Conservation (phyloP, 2,113 vertebrate genomes). For the Speoplatyrhinus poulsoni region DNA sequence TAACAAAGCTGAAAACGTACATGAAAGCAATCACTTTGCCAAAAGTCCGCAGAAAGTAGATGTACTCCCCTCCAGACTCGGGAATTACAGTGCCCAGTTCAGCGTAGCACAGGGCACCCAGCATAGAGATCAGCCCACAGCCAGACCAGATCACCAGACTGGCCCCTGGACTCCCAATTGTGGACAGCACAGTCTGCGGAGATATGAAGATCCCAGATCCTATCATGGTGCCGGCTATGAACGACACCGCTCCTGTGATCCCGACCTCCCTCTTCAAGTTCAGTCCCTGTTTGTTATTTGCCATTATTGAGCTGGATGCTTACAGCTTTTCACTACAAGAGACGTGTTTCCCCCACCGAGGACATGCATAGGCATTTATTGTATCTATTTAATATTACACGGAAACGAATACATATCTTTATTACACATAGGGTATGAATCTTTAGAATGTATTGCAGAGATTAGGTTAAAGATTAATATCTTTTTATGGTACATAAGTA, state of each 20-base stretch:
- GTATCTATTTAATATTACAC: too few species aligned
- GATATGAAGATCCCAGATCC: constrained; percentile 79
- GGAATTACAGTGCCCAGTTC: constrained; percentile 85
- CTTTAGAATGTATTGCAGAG: too few species aligned
- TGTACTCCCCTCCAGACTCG: constrained; percentile 84
- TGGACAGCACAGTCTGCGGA: constrained; percentile 78
- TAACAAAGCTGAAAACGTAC: constrained; percentile 74
- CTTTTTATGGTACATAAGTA: too few species aligned
- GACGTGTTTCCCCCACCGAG: not conserved
- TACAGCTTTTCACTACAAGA: not conserved
- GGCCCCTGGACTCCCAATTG: constrained; percentile 81
- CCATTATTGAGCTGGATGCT: constrained; percentile 21
- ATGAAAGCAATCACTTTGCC: constrained; percentile 81
- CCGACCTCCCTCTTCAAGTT: constrained; percentile 67
- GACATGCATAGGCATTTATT: too few species aligned
- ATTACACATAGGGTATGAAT: too few species aligned
- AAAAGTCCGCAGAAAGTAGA: constrained; percentile 81
- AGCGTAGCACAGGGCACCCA: constrained; percentile 83
- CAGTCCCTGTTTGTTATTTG: constrained; percentile 27
- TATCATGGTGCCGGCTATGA: constrained; percentile 85
- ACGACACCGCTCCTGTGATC: constrained; percentile 77
- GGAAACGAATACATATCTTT: too few species aligned
- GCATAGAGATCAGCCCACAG: constrained; percentile 77
- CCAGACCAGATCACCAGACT: constrained; percentile 82
- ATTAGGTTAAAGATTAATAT: too few species aligned